Percentiles rank a stretch among this genome's conserved stretches.
phyloP scores from a whole-genome alignment of 1,140 invertebrate genomes.

The Nylanderia fulva region DNA sequence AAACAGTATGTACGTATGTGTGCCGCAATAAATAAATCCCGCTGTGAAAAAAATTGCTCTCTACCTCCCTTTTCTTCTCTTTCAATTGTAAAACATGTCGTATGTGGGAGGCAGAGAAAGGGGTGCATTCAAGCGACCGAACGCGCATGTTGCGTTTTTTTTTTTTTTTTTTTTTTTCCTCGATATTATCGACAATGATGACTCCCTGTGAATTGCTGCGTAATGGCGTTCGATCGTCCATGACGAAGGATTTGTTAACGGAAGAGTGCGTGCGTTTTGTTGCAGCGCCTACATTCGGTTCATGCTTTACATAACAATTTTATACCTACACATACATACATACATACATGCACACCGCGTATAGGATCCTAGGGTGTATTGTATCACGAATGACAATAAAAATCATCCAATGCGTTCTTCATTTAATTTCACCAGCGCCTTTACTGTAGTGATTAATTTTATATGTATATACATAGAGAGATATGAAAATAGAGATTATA shows the following conservation, averaged over 20 bases:
- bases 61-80: neutral
- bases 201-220: neutral
- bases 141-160: neutral
- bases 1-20: neutral
- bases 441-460: conserved; percentile 31
- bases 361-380: conserved; percentile 47
- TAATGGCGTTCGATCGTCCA: conserved; percentile 1
- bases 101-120: neutral
- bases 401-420: conserved; percentile 65
- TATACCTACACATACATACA: neutral
- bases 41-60: neutral
- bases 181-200: neutral
- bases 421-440: conserved; percentile 71
- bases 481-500: no score
- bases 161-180: neutral
- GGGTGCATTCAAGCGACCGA: neutral
- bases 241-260: conserved; percentile 39
- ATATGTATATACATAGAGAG: neutral
- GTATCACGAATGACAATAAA: conserved; percentile 72
- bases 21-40: conserved; percentile 17
- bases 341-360: neutral
- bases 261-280: neutral
- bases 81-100: neutral
- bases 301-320: conserved; percentile 24
- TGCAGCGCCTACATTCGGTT: conserved; percentile 21